Percentiles rank a stretch among this genome's conserved stretches.
These are phyloP conservation scores for Eciton burchellii DNA, from an alignment of 1,140 invertebrate species.

Conservation along the genomic window DNA sequence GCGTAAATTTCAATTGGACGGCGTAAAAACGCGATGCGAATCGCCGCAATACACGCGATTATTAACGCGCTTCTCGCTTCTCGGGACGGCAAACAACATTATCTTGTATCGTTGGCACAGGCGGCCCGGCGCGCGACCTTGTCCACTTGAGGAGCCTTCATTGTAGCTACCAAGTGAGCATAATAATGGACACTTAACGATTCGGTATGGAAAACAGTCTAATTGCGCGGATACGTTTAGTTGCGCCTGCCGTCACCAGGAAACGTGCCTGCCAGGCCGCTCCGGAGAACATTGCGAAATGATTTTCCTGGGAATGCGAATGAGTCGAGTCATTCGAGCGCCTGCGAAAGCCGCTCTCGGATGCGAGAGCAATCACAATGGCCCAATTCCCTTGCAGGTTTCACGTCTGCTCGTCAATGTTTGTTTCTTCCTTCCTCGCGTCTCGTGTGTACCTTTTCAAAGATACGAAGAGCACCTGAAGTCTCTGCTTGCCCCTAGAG, in stretches of 20 bases:
- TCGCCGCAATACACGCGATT: slow-evolving; percentile 1
- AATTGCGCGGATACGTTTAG: slow-evolving; percentile 75
- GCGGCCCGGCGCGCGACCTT: slow-evolving; percentile 27
- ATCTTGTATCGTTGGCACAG: slow-evolving; percentile 35
- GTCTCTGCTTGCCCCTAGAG: neutral
- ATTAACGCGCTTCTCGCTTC: slow-evolving; percentile 24
- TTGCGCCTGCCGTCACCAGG: slow-evolving; percentile 59
- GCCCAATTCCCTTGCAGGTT: neutral
- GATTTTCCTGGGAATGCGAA: slow-evolving; percentile 45
- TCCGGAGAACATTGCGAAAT: slow-evolving; percentile 53
- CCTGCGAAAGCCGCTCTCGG: neutral
- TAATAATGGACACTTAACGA: slow-evolving; percentile 57
- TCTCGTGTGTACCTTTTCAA: neutral
- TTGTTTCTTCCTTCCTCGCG: neutral
- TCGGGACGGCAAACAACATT: slow-evolving; percentile 21
- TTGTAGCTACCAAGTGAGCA: slow-evolving; percentile 37
- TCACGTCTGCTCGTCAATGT: neutral
- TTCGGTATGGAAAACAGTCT: slow-evolving; percentile 66
- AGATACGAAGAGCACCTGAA: neutral
- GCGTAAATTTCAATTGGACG: slow-evolving; percentile 39
- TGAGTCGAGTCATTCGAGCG: slow-evolving; percentile 34
- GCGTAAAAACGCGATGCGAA: slow-evolving; percentile 34
- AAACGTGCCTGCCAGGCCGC: slow-evolving; percentile 38
- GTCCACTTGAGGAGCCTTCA: slow-evolving; percentile 46
- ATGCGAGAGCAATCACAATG: neutral